Conservation (phyloP, 2,113 vertebrate genomes). For the Bos taurus region ARS-UCD2.0 NC_037346.1:14415001-14415500, state of each 20-base stretch:
- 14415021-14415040: not conserved
- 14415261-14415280: slow-evolving; percentile 21
- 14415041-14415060: not conserved
- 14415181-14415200: not conserved
- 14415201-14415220: not conserved
- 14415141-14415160: not conserved
- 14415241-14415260: not conserved
- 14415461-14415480: not conserved
- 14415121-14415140: not conserved
- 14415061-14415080: not conserved
- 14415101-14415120: not conserved
- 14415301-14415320: not conserved
- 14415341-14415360: not conserved
- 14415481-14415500: not conserved
- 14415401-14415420: not conserved
- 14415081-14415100: not conserved
- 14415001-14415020: not conserved
- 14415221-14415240: not conserved
- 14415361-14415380: not conserved
- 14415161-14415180: not conserved
- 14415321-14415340: not conserved
- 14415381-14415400: not conserved
- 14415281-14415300: not conserved
- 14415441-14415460: not conserved
- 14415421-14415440: not conserved